Evolutionary conservation across 2,113 vertebrate genomes (phyloP), one percentile per base, ranked within the genome.

Genomic region (Eurystomus gularis): DNA sequence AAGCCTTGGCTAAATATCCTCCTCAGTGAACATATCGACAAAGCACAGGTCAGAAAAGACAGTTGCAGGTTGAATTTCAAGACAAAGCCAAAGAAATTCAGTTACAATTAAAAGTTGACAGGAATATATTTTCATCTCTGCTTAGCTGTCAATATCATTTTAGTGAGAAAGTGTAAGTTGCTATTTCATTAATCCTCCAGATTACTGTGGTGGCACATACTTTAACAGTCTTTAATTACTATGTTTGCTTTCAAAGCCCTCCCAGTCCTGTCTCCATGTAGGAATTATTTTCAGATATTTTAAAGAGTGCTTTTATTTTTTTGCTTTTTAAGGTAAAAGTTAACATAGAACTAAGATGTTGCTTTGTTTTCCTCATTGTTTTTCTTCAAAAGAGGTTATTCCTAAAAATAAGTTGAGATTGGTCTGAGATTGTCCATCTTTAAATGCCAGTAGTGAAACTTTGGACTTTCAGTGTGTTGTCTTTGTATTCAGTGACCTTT

Each of bases 391-490:
- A 88, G 35, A 65, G 26, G 5, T 52, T 91, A 51, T 4, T 91
- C 69, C 6, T 44, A 23, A 75, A 71, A 66, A 42, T 71, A 58
- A 25, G 4, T 57, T 64, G 13, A n/a, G 39, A 40, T 26, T 78
- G 25, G 6, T 83, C 52, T 64, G 37, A 88, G 48, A 29, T 73
- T 69, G 37, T 31, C 31, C 10, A 1, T 31, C 42, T 82, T 76
- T 78, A 78, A 62, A 24, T 80, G 31, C 52, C 25, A 44, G 8
- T 48, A 48, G 55, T 33, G 39, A 70, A 35, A 52, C 13, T 86
- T 77, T 0, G 0, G 7, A 18, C 13, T 52, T 61, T 19, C 7
- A 3, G 1, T 40, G 16, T 58, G 24, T 82, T 55, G 20, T 82
- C 24, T 73, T 39, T 46, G 12, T 62, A 37, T 57, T 70, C 5